These are phyloP conservation scores for Dendrocincla tyrannina DNA, from an alignment of 2,797 vertebrate genomes.

Conservation along the genomic window DNA sequence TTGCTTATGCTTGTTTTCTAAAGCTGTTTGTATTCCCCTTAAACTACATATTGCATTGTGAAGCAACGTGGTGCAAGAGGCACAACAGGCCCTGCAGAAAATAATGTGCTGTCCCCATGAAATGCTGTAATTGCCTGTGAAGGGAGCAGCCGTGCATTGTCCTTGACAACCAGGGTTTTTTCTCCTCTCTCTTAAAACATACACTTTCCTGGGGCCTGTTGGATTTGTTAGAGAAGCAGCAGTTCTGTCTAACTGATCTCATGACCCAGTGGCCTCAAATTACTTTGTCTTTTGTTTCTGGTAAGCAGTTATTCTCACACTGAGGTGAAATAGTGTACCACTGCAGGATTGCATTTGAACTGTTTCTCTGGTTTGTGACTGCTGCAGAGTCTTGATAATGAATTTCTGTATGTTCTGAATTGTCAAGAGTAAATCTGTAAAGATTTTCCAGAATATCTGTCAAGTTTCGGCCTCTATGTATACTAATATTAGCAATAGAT, in stretches of 20 bases:
- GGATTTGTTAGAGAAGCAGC: background rate
- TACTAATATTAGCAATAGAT: background rate
- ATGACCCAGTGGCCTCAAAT: background rate
- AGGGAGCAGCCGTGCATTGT: background rate
- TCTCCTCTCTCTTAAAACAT: background rate
- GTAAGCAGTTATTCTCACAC: fast-evolving
- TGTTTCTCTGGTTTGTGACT: background rate
- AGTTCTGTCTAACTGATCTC: background rate
- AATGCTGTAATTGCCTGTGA: background rate
- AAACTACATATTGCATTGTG: background rate
- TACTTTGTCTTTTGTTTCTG: background rate
- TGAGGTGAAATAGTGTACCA: fast-evolving
- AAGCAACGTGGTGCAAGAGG: background rate
- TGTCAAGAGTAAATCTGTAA: background rate
- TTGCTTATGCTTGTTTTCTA: background rate
- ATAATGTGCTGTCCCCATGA: background rate
- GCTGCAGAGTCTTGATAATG: background rate
- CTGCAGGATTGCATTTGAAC: background rate
- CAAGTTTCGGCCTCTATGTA: fast-evolving
- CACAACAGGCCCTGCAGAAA: background rate
- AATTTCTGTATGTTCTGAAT: background rate
- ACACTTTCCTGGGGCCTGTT: background rate
- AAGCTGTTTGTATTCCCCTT: background rate
- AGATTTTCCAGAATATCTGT: background rate
- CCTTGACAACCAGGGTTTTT: fast-evolving